These are phyloP conservation scores for Molossus alvarezi DNA, from an alignment of 2,797 vertebrate species.

Conservation along the genomic window DNA sequence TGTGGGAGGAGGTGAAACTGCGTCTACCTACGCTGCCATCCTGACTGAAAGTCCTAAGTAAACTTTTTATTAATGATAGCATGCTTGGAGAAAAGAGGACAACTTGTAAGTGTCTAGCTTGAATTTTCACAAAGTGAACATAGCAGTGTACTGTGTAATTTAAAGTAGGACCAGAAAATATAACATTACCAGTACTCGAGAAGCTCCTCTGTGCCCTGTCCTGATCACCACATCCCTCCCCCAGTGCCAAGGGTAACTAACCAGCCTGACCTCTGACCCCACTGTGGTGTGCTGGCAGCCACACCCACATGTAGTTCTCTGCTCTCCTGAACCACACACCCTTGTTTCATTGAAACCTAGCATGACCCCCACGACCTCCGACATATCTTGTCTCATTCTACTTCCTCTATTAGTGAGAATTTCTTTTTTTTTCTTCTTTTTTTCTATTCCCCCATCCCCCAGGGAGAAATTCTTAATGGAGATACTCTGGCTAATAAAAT, in stretches of 20 bases:
- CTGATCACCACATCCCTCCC: not conserved
- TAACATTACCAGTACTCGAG: not conserved
- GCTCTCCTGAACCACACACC: not conserved
- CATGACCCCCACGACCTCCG: too few species aligned
- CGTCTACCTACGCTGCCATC: too few species aligned
- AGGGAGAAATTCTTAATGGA: not conserved
- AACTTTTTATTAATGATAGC: not conserved
- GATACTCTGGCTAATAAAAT: not conserved
- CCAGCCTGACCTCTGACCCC: not conserved
- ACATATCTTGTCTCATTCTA: not conserved
- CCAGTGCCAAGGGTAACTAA: not conserved
- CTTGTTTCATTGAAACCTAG: not conserved
- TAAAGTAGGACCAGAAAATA: not conserved
- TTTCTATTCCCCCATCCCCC: too few species aligned
- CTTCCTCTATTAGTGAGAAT: not conserved
- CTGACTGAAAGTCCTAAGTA: too few species aligned
- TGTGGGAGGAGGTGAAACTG: too few species aligned
- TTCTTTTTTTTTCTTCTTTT: too few species aligned
- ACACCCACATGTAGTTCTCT: not conserved
- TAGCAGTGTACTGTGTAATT: not conserved
- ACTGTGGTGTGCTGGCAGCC: not conserved
- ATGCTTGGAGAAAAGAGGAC: not conserved
- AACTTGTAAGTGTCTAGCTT: not conserved
- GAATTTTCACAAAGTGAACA: not conserved
- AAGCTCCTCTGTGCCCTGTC: not conserved